Evolutionary conservation across 23 tunicate species (phyloP), one percentile per base, ranked within the genome.

Genomic region (Styela plicata): DNA sequence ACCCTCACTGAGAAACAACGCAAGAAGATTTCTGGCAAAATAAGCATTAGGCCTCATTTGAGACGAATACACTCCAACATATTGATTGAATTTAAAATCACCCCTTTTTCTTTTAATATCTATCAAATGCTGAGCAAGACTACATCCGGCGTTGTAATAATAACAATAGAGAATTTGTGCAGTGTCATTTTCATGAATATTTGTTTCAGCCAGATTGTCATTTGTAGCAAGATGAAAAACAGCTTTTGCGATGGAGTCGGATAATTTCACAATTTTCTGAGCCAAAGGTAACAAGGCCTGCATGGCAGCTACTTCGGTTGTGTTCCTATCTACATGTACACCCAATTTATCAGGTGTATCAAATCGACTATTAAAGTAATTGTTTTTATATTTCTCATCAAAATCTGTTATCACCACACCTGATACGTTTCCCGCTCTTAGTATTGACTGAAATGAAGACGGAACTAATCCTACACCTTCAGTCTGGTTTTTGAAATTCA

Each of bases 401-500:
- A 73, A 93, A 37, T 93, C 98, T 24, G 93, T 80, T n/a, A 93
- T 69, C 16, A 93, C 83, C 5, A 93, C 70, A 5, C 89, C 89
- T 2, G 98, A 89, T 1, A 88, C 36, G 31, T 36, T 36, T 24
- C 86, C 36, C 23, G 69, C 62, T 52, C 74, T 82, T 74, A 93
- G 64, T 23, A 93, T 79, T 1, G 93, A 84, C 34, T 88, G 89
- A 31, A 93, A 64, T 7, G 93, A 85, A 2, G 98, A 93, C 2
- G 93, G 93, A 27, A 74, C 70, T 65, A 93, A 69, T 19, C 93
- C 98, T 0, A 85, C 31, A 34, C 31, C 25, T 3, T 75, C 32
- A 3, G 85, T 19, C 61, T 80, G 85, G 2, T 28, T 79, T 23
- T 33, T 34, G 19, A 87, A 77, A 7, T 35, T 24, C 24, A 87